Base-by-base conservation (phyloP, 2,888 invertebrate species). In the Synergus gifuensis region DNA sequence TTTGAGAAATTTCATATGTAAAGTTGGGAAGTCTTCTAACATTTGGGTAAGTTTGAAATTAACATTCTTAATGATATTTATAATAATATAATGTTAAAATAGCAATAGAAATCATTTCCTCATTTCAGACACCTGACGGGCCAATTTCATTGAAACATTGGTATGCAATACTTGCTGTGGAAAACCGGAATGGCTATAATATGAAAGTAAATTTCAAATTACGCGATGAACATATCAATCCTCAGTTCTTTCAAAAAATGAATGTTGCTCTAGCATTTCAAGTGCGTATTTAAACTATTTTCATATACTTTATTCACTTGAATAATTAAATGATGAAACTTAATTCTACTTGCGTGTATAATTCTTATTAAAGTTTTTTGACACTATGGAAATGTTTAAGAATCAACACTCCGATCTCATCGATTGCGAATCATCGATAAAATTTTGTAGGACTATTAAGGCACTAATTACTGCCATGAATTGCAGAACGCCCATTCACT, bases 221-320 rank as follows among this genome's bases (percentile, higher is more conserved):
- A 9, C 77, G 66, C 12, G 16, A 49, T 16, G 62, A 76, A 11
- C 83, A 81, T 63, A 67, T 83, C 0, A 18, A 67, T n/a, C 80
- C 81, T 11, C 58, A 81, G 42, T 77, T 77, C 49, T 81, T 77
- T 66, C 81, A 80, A 58, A 83, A 83, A 80, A 83, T 83, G 81
- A 83, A 76, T 66, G 78, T 81, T 16, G 79, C 79, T 46, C 40
- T 64, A 16, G 64, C 64, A 1, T 64, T 64, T 64, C 64, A 64
- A 16, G 64, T 64, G 40, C 40, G 40, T 40, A 1, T 40, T 40
- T 40, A 40, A 40, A 40, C 40, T 40, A 40, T 40, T 40, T 40
- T 40, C 40, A 40, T 3, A 40, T 8, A 40, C 40, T 40, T 40
- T 40, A n/a, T n/a, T n/a, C 40, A 40, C 40, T 40, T 40, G 8